Evolutionary conservation across 2,797 vertebrate genomes (phyloP), one percentile per base, ranked within the genome.

Genomic region (Orestias chungarensis): DNA sequence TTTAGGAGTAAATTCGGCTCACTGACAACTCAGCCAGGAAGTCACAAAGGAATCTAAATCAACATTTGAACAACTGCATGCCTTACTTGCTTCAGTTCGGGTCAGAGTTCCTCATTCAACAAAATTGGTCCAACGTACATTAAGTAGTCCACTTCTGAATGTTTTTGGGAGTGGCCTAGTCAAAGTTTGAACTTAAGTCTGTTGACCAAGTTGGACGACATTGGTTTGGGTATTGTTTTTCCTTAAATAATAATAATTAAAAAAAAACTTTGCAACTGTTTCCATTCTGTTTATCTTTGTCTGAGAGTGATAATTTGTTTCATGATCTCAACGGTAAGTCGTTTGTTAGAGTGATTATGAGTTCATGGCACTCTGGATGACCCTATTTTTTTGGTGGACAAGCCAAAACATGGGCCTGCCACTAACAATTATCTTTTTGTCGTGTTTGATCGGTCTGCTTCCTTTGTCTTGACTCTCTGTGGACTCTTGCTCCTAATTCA

Each of bases 401-500:
- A 61, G 38, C 68, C 9, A 43, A 52, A 73, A 73, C 40, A 75
- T 71, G 61, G 71, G 23, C 50, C 42, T 55, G 7, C n/a, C 73
- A 77, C 33, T 18, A 25, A 64, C 66, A 62, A 61, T 40, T 4
- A 44, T 38, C 40, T 68, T 73, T n/a, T 78, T 62, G 72, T 82
- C 72, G 71, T 79, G 57, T 72, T 76, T 70, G 64, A 87, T 82
- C 65, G 68, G 43, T 55, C 35, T 0, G 0, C 73, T 72, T 43
- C 50, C 69, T 76, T 77, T 73, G 75, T 78, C 29, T 68, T 18
- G 18, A 27, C 25, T 18, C 66, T 71, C 73, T 73, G 50, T 42
- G 67, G 40, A 79, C 72, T 23, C 43, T 15, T 5, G 47, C 73
- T 77, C 73, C 75, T 88, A 74, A 88, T 90, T 81, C 57, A 11